Base-by-base conservation (phyloP, 1,140 invertebrate genomes). In the Ruditapes philippinarum region DNA sequence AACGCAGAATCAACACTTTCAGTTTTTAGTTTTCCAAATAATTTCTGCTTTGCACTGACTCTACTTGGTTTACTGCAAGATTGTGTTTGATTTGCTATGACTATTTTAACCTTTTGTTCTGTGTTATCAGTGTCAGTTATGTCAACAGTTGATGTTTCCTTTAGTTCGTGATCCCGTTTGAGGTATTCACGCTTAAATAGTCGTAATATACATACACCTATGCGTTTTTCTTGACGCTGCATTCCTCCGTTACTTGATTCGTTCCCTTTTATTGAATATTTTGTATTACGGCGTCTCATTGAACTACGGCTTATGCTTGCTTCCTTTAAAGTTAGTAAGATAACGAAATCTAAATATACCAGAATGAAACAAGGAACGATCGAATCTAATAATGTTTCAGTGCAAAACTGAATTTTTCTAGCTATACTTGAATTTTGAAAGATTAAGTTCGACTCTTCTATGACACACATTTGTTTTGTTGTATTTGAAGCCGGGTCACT, bases 271-370 rank as follows among this genome's bases (percentile, higher is more conserved):
- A 9, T 17, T 9, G 9, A 28, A n/a, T 22, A 9, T 12, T 14
- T 14, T 45, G 7, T 28, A n/a, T n/a, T n/a, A 28, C 17, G 1
- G 1, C 33, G n/a, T 3, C 83, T 40, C 1, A 86, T 31, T 19
- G 70, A 76, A 0, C 17, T 45, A 45, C 83, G 83, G 49, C 14
- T 57, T 25, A 2, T 4, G 28, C 60, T 54, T 5, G 83, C 83
- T 60, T 86, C 31, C 22, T 33, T 31, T 19, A 86, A 73, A 33
- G 73, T 49, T 45, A 54, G 19, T 11, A 76, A 45, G 57, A 86
- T 86, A 14, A 19, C 70, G 17, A 86, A n/a, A 57, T 54, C 36
- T 22, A 74, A 49, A n/a, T 70, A 86, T 0, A 74, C n/a, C 4
- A 86, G 36, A 22, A 86, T 40, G 5, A 25, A 3, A 54, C 68